Conservation (phyloP, 2,113 vertebrate species). For the Oreochromis tanganicae region DNA sequence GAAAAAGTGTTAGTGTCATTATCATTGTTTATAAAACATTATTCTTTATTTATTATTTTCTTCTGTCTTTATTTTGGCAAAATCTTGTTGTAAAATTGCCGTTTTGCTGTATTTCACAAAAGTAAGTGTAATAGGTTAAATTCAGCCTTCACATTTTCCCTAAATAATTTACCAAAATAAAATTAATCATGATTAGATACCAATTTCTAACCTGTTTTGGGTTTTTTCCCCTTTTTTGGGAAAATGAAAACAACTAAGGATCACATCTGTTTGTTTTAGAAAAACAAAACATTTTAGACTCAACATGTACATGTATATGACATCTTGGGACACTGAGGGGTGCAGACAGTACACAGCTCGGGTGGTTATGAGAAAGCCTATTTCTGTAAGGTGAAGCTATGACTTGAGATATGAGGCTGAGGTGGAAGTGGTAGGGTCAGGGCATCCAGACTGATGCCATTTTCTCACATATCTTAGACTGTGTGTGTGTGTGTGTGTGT, state of each 20-base stretch:
- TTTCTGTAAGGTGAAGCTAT: conserved; percentile 69
- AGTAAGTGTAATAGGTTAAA: neutral
- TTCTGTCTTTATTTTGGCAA: neutral
- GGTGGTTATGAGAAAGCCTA: conserved; percentile 52
- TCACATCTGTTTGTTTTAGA: neutral
- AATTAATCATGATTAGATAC: neutral
- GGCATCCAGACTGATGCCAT: conserved; percentile 26
- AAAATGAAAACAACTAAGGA: neutral
- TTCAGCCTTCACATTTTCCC: neutral
- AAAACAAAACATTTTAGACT: conserved; percentile 9
- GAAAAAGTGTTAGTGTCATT: neutral
- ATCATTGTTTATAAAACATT: neutral
- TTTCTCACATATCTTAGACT: conserved; percentile 49
- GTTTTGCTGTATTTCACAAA: neutral
- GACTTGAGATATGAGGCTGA: conserved; percentile 51
- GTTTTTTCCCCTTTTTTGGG: accelerated
- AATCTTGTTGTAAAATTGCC: neutral
- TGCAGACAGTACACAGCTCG: conserved; percentile 17
- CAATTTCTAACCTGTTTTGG: neutral
- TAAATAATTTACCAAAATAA: neutral
- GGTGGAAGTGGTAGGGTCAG: conserved; percentile 45
- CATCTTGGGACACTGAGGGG: neutral
- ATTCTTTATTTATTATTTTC: neutral
- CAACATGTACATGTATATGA: neutral
- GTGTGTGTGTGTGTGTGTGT: conserved; percentile 9